Conservation (phyloP, 2,888 invertebrate genomes). For the Lycia hirtaria region DNA sequence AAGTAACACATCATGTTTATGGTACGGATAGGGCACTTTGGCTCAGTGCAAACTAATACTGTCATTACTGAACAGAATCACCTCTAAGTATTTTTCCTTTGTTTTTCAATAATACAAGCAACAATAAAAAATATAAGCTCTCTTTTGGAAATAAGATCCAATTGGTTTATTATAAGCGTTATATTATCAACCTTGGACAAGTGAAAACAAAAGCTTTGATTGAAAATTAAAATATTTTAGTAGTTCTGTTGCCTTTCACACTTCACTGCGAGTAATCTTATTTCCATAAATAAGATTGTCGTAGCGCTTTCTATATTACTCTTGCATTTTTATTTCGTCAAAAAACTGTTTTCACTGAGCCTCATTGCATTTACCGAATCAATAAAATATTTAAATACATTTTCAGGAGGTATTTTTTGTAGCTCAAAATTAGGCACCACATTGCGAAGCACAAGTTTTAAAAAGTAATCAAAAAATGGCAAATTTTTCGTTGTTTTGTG, state of each 20-base stretch:
- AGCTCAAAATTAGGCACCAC: conserved; percentile 64
- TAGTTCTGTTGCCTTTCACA: too few relatives aligned
- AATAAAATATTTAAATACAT: background rate
- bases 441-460: conserved; percentile 49
- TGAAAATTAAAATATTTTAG: too few relatives aligned
- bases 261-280: conserved; percentile 35
- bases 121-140: too few relatives aligned
- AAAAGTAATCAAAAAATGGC: conserved; percentile 56
- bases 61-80: too few relatives aligned
- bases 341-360: conserved; percentile 5
- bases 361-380: conserved; percentile 9
- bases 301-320: conserved; percentile 26
- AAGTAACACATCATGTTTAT: too few relatives aligned
- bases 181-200: too few relatives aligned
- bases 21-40: background rate
- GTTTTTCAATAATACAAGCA: too few relatives aligned
- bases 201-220: too few relatives aligned
- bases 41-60: background rate
- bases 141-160: too few relatives aligned
- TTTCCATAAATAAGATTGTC: conserved; percentile 32
- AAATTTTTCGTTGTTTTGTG: conserved; percentile 58
- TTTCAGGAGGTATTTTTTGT: background rate
- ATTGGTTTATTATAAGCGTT: too few relatives aligned
- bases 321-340: background rate
- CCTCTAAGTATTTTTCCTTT: too few relatives aligned